These are phyloP conservation scores for Ptilorrhoa leucosticta DNA, from an alignment of 2,113 vertebrate genomes.

Conservation along the genomic window DNA sequence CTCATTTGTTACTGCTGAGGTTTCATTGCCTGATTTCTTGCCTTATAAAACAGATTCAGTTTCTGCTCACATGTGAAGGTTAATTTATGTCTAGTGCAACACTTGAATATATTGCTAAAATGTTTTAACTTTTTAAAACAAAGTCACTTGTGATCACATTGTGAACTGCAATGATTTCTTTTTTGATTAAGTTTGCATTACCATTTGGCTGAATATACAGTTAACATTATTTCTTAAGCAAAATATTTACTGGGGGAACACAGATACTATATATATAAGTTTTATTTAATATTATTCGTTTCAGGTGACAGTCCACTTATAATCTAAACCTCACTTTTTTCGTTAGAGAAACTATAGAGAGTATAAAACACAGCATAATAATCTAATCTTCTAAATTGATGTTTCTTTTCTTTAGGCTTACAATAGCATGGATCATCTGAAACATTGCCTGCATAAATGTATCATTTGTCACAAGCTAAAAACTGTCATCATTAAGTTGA, in stretches of 20 bases:
- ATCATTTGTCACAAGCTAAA: constrained; percentile 73
- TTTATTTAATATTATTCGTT: constrained; percentile 37
- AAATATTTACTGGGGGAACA: neutral
- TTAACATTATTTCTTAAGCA: neutral
- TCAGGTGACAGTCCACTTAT: neutral
- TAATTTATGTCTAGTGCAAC: neutral
- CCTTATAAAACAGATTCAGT: neutral
- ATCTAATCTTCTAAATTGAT: constrained; percentile 65
- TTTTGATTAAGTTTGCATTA: neutral
- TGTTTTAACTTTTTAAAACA: neutral
- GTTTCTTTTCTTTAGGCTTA: constrained; percentile 64
- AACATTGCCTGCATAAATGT: constrained; percentile 64
- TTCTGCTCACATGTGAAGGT: neutral
- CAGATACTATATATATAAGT: neutral
- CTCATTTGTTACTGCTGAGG: neutral
- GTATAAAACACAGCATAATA: constrained; percentile 43
- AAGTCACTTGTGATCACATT: neutral
- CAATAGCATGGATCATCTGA: constrained; percentile 69
- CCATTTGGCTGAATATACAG: neutral
- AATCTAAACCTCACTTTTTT: constrained; percentile 46
- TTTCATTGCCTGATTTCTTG: neutral
- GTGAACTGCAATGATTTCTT: neutral
- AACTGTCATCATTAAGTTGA: constrained; percentile 76
- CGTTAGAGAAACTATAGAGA: constrained; percentile 8
- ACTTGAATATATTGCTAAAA: neutral